Evolutionary conservation across 2,888 invertebrate species (phyloP), one percentile per base, ranked within the genome.

Genomic region (Trichogramma evanescens): DNA sequence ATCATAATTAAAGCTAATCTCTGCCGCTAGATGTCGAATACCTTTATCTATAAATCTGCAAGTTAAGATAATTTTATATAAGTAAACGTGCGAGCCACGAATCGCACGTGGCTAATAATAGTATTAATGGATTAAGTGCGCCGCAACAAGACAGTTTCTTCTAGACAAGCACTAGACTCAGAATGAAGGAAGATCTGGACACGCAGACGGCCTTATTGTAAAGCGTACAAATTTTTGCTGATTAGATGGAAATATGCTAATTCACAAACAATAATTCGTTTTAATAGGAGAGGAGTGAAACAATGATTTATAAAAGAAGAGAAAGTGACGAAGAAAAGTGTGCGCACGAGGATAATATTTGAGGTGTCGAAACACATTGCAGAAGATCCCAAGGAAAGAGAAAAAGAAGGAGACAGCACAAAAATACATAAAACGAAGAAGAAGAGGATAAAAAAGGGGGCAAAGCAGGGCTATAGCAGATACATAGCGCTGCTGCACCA

Each of bases 281-380:
- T 26, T 26, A 26, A 26, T 26, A 3, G 26, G 26, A 26, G 26
- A 26, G 26, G 26, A 26, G 3, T 3, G 26, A 26, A 26, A 26
- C 26, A 26, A 26, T 26, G 26, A 26, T 26, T 26, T 26, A 26
- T 26, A 26, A 26, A 26, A 26, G 26, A 26, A 2, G 3, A n/a
- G 26, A 26, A 26, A 26, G 26, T 26, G 26, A 26, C 26, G 26
- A 26, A 26, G 26, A 26, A 26, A 26, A 26, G 26, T 26, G 26
- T 26, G 26, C 26, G 26, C 26, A 2, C 26, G 26, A 39, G 67
- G 72, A 74, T 72, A 75, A 75, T 74, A 75, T 75, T 75, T 75
- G 72, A 74, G 72, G 72, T 74, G 71, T 70, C 72, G 68, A 69
- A 70, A 57, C 10, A 50, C 46, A 43, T 50, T 54, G 26, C 26